These are phyloP conservation scores for Scaptodrosophila lebanonensis DNA, from an alignment of 1,140 invertebrate genomes.

Conservation along the genomic window DNA sequence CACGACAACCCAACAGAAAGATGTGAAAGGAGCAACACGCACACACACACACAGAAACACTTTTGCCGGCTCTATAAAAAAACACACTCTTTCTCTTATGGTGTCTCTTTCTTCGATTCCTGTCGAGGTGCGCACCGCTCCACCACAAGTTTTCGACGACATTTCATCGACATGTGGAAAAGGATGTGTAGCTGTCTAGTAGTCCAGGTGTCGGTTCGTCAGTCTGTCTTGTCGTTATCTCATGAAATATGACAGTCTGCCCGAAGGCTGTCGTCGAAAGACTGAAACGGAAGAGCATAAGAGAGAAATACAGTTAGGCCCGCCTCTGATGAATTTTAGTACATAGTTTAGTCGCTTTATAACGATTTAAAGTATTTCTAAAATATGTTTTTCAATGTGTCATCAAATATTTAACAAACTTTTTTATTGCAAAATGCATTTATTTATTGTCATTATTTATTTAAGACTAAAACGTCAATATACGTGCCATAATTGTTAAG, in stretches of 20 bases:
- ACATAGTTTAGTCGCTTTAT: too few relatives aligned
- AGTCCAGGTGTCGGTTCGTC: slow-evolving; percentile 41
- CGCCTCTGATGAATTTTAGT: too few relatives aligned
- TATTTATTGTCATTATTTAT: too few relatives aligned
- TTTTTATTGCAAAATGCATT: too few relatives aligned
- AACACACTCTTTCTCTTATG: not conserved
- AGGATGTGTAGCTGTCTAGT: slow-evolving; percentile 35
- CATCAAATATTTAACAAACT: too few relatives aligned
- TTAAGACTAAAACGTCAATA: too few relatives aligned
- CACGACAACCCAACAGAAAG: slow-evolving; percentile 31
- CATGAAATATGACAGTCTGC: slow-evolving; percentile 62
- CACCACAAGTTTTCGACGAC: too few relatives aligned
- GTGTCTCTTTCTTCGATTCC: too few relatives aligned
- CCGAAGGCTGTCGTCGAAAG: slow-evolving; percentile 28
- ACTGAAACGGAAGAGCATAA: slow-evolving; percentile 14
- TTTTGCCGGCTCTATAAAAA: slow-evolving; percentile 31
- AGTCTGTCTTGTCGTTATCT: slow-evolving; percentile 59
- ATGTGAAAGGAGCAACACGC: slow-evolving; percentile 33
- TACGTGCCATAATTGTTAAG: too few relatives aligned
- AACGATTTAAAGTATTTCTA: too few relatives aligned
- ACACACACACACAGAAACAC: slow-evolving; percentile 1
- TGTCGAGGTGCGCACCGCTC: slow-evolving; percentile 5
- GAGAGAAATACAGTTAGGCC: too few relatives aligned
- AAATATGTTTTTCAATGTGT: too few relatives aligned
- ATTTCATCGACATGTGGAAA: slow-evolving; percentile 41